phyloP scores from a whole-genome alignment of 2,113 vertebrate species.

The Phaethon lepturus region DNA sequence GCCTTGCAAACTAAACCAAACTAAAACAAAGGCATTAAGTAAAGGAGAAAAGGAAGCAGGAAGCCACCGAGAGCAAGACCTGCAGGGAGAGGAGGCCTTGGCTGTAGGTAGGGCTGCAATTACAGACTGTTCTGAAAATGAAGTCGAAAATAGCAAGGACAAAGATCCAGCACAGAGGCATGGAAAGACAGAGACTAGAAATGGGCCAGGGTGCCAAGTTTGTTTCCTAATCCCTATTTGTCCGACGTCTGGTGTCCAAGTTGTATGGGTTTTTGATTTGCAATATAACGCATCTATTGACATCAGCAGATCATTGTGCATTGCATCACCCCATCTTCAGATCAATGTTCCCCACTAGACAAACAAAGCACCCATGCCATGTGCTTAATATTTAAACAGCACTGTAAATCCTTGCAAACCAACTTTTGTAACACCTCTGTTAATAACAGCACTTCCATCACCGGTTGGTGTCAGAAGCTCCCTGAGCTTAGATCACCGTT shows the following conservation, averaged over 20 bases:
- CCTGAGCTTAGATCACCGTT: background rate
- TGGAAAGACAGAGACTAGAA: background rate
- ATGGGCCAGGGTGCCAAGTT: background rate
- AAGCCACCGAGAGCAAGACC: background rate
- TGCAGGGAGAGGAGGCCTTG: background rate
- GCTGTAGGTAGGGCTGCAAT: background rate
- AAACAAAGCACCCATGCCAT: constrained; percentile 9
- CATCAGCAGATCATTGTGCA: constrained; percentile 10
- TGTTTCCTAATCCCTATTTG: background rate
- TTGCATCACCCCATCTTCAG: constrained; percentile 43
- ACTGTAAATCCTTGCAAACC: background rate
- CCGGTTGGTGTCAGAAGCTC: background rate
- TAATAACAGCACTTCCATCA: background rate
- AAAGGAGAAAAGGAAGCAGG: background rate
- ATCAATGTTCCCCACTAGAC: background rate
- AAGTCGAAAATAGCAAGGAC: background rate
- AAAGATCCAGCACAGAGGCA: background rate
- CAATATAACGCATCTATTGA: background rate
- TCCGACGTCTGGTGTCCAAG: background rate
- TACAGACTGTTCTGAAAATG: background rate
- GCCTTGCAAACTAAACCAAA: background rate
- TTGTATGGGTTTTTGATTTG: background rate
- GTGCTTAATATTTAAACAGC: constrained; percentile 33
- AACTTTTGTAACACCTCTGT: background rate
- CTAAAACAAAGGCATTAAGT: background rate